Base-by-base conservation (phyloP, 2,797 vertebrate genomes). In the Enoplosus armatus region DNA sequence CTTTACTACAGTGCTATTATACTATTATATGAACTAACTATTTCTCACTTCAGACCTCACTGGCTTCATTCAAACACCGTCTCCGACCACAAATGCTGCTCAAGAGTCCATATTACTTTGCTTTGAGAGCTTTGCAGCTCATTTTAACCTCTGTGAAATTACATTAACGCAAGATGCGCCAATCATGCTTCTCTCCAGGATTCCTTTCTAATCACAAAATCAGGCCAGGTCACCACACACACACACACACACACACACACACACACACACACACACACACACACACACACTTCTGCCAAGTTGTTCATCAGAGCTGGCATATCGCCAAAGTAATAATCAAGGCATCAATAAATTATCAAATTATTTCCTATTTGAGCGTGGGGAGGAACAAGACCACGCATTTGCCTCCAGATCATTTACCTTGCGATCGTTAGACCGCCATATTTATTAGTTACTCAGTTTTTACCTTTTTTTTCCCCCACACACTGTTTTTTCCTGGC, bases 251-350 rank as follows among this genome's bases (percentile, higher is more conserved):
- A 55, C 53, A 54, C 10, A 47, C 50, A n/a, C 72, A 45, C 16
- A 61, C 48, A 43, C 68, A 66, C 61, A n/a, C 72, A 45, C 16
- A 61, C 48, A 43, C 68, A 66, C 61, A n/a, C 37, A 68, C 60
- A 58, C 20, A 29, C 51, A 55, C 53, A 54, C 10, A 47, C 50
- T 59, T 75, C 55, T 77, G 75, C 79, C 83, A 89, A 74, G 65
- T 72, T 82, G 72, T 80, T 85, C 77, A 88, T 86, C 82, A 83
- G 22, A 65, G 41, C 58, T 73, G 85, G 76, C 50, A 67, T 12
- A 66, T 58, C 0, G 6, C 61, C 85, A 71, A 43, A 65, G 31
- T 50, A 66, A 80, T 75, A 84, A 88, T 76, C 48, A 78, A 73
- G 60, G 50, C 74, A 77, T 80, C 68, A 79, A 81, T 80, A 76